phyloP scores from a whole-genome alignment of 2,797 vertebrate species.

The Cossypha dichroa region DNA sequence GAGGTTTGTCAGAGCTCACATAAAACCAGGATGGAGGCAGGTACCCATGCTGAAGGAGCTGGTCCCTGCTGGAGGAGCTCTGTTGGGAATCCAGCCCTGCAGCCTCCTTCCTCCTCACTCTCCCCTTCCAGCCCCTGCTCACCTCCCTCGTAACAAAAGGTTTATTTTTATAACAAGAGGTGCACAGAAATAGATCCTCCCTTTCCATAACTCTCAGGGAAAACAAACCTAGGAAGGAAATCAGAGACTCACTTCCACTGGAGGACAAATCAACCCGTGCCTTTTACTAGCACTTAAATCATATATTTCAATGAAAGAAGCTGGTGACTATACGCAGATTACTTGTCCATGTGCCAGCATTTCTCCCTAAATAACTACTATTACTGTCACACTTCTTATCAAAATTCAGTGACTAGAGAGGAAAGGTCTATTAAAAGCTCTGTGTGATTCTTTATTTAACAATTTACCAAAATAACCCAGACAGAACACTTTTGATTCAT shows the following conservation, averaged over 20 bases:
- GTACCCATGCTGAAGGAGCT: neutral
- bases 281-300: neutral
- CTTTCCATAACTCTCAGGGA: conserved; percentile 1
- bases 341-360: neutral
- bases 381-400: neutral
- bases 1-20: neutral
- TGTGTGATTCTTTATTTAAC: neutral
- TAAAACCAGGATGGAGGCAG: neutral
- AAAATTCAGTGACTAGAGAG: neutral
- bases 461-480: neutral
- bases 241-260: neutral
- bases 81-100: neutral
- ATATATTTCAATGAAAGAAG: neutral
- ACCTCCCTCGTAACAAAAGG: neutral
- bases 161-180: conserved; percentile 39
- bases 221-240: conserved; percentile 66
- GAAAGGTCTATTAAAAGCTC: conserved; percentile 23
- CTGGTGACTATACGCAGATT: neutral
- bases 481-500: neutral
- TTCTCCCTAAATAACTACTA: conserved; percentile 33
- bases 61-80: neutral
- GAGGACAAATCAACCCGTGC: neutral
- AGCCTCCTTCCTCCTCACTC: neutral
- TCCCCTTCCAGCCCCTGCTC: neutral
- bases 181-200: conserved; percentile 43